Base-by-base conservation (phyloP, 1,140 invertebrate genomes). In the Reticulitermes speratus region DNA sequence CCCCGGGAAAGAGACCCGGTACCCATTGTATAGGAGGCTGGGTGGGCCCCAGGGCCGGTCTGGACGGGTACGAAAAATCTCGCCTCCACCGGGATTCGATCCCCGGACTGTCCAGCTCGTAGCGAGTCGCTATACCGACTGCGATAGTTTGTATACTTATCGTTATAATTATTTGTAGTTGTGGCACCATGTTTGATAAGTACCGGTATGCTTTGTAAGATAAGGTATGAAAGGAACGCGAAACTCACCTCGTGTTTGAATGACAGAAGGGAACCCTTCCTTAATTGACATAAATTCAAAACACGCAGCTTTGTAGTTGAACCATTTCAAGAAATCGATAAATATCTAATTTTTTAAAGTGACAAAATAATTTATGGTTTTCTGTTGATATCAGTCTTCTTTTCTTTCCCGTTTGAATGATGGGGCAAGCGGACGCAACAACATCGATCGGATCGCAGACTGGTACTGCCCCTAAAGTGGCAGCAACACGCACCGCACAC, bases 291-390 rank as follows among this genome's bases (percentile, higher is more conserved):
- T 30, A 25, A 65, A 65, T 65, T 65, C 59, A 65, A 65, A 65
- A 65, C 16, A 21, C 59, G 16, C 12, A 23, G 59, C 59, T 65
- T 65, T 65, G 21, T 65, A 23, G 59, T 23, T 65, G 59, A 65
- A 25, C 59, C 25, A 11, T 9, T 11, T 25, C 9, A 75, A 30
- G 25, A 75, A 75, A 75, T 75, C 65, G 65, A 75, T 75, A 0
- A 75, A 30, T 30, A 75, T 75, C 25, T 75, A 75, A 75, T 75
- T 75, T 75, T 75, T 25, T 75, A 75, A 75, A 75, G 65, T 75
- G 65, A 75, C 65, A 75, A 30, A 75, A 75, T 75, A 75, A 75
- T 75, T 75, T 75, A 75, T 75, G n/a, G 65, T n/a, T 75, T 75
- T 30, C n/a, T 25, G 65, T 75, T 75, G 30, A 75, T 75, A 75